phyloP scores from a whole-genome alignment of 2,888 invertebrate genomes.

The Polyploca ridens region DNA sequence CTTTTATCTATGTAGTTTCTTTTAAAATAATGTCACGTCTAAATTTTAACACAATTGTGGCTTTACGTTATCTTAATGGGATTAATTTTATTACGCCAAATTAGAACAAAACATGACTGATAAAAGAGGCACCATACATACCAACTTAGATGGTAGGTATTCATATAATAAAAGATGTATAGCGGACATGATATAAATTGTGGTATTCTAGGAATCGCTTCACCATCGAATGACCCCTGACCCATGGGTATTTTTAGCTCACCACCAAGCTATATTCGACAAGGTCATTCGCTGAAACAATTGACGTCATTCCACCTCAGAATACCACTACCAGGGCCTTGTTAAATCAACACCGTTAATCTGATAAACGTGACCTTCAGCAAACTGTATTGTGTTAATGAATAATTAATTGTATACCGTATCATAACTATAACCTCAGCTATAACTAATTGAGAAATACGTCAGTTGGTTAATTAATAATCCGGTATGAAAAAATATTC shows the following conservation, averaged over 20 bases:
- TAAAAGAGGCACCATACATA: conserved; percentile 40
- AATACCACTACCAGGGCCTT: conserved; percentile 46
- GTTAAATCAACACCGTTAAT: conserved; percentile 66
- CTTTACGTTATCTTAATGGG: conserved; percentile 35
- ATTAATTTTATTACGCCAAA: conserved; percentile 34
- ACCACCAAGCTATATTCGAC: conserved; percentile 59
- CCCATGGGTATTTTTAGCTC: conserved; percentile 76
- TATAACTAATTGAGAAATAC: conserved; percentile 25
- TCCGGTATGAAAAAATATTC: conserved; percentile 26
- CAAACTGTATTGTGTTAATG: conserved; percentile 36
- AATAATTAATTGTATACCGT: conserved; percentile 30
- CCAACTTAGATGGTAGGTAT: neutral
- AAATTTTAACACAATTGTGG: no score
- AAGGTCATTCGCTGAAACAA: conserved; percentile 81
- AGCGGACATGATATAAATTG: neutral
- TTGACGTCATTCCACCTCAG: conserved; percentile 73
- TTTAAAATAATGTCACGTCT: no score
- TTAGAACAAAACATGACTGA: conserved; percentile 33
- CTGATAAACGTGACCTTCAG: conserved; percentile 56
- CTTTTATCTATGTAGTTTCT: no score
- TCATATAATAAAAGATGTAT: no score
- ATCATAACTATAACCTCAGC: conserved; percentile 23
- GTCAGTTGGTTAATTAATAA: conserved; percentile 15
- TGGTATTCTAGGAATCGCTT: conserved; percentile 17
- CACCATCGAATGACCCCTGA: conserved; percentile 66